Evolutionary conservation across 2,113 vertebrate species (phyloP), one percentile per base, ranked within the genome.

Genomic region (Neopipo cinnamomea): DNA sequence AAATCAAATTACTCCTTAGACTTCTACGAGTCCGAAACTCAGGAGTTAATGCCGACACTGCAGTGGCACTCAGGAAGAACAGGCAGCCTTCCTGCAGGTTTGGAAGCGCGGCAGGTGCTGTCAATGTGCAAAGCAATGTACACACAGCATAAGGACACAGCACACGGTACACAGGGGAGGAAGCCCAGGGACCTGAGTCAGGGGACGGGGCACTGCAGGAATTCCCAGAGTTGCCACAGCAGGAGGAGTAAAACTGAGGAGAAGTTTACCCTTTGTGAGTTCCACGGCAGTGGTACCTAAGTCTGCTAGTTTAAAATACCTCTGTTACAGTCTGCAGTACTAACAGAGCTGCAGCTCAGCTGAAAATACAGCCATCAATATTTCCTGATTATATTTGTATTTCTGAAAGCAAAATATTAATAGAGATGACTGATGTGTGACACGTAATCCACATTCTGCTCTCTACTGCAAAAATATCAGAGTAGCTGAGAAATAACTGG

Each of bases 341-440:
- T 33, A 61, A 91, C 3, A 35, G 39, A 39, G 27, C 14, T 76
- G 75, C 83, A 88, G 59, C 46, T 88, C 19, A 9, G 85, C 49
- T 76, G 78, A 31, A 42, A 77, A 66, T 56, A 59, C 30, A 77
- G 67, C 72, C 78, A 66, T 17, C 49, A 49, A 24, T 70, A 49
- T 52, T 80, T 85, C 62, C 86, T 62, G 83, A 91, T 62, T 68
- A 80, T 39, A 59, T 16, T 18, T 49, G 24, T 76, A 80, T 86
- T 94, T 83, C 66, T 65, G 58, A 95, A 91, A 91, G 75, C 31
- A 80, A 73, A 83, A 80, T 46, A 83, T 76, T 80, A 88, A 91
- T 70, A 66, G 28, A 73, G 47, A 53, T 11, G 27, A 65, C 13
- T 56, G 83, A 49, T 83, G 41, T 6, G 20, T 55, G 68, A 88